phyloP scores from a whole-genome alignment of 2,113 vertebrate species.

The Microcebus tavaratra region DNA sequence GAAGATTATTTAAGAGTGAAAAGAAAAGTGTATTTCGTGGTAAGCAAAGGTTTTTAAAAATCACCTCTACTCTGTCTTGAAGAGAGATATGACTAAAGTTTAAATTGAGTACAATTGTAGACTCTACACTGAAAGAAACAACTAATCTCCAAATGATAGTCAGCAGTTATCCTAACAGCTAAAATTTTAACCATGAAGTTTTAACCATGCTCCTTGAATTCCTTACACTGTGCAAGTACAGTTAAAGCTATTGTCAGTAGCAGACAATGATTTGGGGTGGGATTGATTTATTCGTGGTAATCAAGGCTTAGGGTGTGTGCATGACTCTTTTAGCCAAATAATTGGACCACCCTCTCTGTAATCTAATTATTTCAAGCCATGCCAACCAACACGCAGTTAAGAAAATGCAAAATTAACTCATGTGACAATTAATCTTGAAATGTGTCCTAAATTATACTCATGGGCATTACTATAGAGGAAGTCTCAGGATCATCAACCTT shows the following conservation, averaged over 20 bases:
- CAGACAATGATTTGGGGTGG: constrained; percentile 17
- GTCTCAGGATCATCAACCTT: not conserved
- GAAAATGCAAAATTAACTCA: constrained; percentile 39
- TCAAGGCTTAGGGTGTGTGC: constrained; percentile 31
- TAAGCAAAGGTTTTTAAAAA: not conserved
- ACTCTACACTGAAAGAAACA: not conserved
- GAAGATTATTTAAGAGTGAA: not conserved
- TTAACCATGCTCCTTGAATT: not conserved
- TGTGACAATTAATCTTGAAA: constrained; percentile 34
- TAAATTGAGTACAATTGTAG: not conserved
- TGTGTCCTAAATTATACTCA: not conserved
- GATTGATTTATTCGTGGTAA: constrained; percentile 31
- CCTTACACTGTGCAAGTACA: not conserved
- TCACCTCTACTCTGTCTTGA: not conserved
- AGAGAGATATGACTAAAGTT: not conserved
- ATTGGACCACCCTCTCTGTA: not conserved
- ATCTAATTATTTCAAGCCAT: constrained; percentile 54
- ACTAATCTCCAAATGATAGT: not conserved
- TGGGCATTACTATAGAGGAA: not conserved
- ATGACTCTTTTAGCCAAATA: constrained; percentile 35
- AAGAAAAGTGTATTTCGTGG: not conserved
- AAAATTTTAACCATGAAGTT: not conserved
- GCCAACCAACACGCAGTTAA: not conserved
- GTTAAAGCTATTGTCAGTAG: constrained; percentile 11
- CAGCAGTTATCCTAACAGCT: not conserved